phyloP scores from a whole-genome alignment of 2,888 invertebrate genomes.

The Macrosiphum euphorbiae region DNA sequence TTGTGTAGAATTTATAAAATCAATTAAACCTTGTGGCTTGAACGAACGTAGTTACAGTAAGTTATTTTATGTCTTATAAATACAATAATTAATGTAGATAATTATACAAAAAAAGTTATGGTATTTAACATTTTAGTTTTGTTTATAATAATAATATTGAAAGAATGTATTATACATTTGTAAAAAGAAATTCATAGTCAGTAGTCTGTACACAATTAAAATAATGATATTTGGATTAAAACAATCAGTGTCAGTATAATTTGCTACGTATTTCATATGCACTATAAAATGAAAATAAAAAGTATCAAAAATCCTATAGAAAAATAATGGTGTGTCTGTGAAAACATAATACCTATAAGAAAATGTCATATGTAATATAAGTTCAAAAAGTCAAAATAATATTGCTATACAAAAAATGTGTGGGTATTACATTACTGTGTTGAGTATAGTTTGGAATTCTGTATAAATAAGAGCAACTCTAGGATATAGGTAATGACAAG shows the following conservation, averaged over 20 bases:
- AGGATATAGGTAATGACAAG: background rate
- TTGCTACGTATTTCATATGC: background rate
- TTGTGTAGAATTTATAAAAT: background rate
- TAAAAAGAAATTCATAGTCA: background rate
- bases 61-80: conserved; percentile 15
- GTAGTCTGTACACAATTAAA: background rate
- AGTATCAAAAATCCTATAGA: background rate
- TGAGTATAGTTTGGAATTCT: background rate
- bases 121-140: background rate
- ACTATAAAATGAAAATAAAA: background rate
- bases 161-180: conserved; percentile 5
- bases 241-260: background rate
- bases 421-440: background rate
- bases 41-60: background rate
- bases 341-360: background rate
- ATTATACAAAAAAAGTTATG: background rate
- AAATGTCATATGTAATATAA: background rate
- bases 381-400: background rate
- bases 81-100: background rate
- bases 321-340: background rate
- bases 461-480: background rate
- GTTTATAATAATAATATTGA: background rate
- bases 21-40: background rate
- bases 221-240: background rate
- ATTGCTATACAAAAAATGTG: background rate